phyloP scores from a whole-genome alignment of 2,888 invertebrate genomes.

The Abscondita cerata region DNA sequence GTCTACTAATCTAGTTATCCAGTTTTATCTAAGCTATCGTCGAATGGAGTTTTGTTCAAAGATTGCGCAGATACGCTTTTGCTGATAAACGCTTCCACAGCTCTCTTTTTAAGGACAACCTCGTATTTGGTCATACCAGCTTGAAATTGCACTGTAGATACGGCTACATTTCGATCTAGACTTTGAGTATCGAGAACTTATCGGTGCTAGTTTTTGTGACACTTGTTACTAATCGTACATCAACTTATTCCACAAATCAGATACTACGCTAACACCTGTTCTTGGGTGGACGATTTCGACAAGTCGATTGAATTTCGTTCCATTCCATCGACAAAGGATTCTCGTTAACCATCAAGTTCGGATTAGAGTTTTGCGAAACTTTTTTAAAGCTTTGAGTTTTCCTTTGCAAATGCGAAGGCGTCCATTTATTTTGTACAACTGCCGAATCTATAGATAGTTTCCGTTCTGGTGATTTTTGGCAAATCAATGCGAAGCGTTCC shows the following conservation, averaged over 20 bases:
- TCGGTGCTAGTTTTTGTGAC: slow-evolving; percentile 52
- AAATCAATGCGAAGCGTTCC: slow-evolving; percentile 65
- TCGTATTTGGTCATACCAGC: slow-evolving; percentile 74
- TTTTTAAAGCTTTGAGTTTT: slow-evolving; percentile 26
- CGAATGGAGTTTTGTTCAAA: slow-evolving; percentile 34
- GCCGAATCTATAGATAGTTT: slow-evolving; percentile 27
- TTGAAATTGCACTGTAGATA: slow-evolving; percentile 79
- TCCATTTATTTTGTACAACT: slow-evolving; percentile 3
- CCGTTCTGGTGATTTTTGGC: slow-evolving; percentile 29
- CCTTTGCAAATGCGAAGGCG: slow-evolving; percentile 4
- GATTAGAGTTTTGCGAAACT: slow-evolving; percentile 48
- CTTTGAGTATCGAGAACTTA: slow-evolving; percentile 59
- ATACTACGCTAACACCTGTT: slow-evolving; percentile 62
- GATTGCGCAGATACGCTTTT: slow-evolving; percentile 59
- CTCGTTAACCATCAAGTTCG: slow-evolving; percentile 50
- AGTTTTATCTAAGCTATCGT: slow-evolving; percentile 34
- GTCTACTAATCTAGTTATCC: slow-evolving; percentile 54
- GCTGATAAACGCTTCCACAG: slow-evolving; percentile 77
- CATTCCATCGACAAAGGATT: slow-evolving; percentile 45
- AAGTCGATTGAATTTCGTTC: slow-evolving; percentile 44
- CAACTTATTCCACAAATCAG: slow-evolving; percentile 83
- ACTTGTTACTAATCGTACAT: slow-evolving; percentile 55
- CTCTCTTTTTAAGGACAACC: slow-evolving; percentile 72
- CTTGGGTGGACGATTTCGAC: slow-evolving; percentile 19
- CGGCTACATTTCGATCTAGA: slow-evolving; percentile 75